Evolutionary conservation across 2,113 vertebrate genomes (phyloP).

Genomic region (Microtus richardsoni): DNA sequence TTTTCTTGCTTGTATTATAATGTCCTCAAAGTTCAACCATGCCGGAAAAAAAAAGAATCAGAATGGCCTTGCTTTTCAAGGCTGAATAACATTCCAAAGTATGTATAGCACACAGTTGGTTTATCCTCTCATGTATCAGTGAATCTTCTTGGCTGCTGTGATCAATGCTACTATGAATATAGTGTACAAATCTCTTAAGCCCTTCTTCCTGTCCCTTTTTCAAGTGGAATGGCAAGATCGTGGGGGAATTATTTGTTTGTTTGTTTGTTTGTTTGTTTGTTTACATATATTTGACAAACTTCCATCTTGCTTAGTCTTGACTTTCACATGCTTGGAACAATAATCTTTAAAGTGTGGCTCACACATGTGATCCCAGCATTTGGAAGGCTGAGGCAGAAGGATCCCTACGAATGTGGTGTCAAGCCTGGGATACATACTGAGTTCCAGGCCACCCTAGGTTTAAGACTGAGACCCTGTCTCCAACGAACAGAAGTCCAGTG

Average conservation of each 20-base stretch:
- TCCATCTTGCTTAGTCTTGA: not conserved
- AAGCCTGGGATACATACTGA: not conserved
- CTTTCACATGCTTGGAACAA: not conserved
- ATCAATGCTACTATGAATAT: not conserved
- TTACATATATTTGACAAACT: no score
- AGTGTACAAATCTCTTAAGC: not conserved
- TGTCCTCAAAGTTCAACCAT: not conserved
- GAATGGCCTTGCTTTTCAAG: not conserved
- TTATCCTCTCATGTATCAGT: not conserved
- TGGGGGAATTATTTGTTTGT: not conserved
- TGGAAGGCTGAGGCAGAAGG: not conserved
- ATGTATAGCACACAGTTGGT: not conserved
- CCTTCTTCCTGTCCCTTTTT: not conserved
- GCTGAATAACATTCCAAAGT: not conserved
- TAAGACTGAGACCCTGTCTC: not conserved
- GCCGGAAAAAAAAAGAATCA: not conserved
- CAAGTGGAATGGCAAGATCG: not conserved
- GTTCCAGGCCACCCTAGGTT: not conserved
- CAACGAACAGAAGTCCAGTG: not conserved
- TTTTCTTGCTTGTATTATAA: not conserved
- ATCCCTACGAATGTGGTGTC: not conserved
- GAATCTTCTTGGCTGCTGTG: not conserved
- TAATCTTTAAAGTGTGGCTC: not conserved
- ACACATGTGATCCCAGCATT: not conserved
- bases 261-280: not conserved